Evolutionary conservation across 2,113 vertebrate species (phyloP).

Genomic region (Xenopus borealis): DNA sequence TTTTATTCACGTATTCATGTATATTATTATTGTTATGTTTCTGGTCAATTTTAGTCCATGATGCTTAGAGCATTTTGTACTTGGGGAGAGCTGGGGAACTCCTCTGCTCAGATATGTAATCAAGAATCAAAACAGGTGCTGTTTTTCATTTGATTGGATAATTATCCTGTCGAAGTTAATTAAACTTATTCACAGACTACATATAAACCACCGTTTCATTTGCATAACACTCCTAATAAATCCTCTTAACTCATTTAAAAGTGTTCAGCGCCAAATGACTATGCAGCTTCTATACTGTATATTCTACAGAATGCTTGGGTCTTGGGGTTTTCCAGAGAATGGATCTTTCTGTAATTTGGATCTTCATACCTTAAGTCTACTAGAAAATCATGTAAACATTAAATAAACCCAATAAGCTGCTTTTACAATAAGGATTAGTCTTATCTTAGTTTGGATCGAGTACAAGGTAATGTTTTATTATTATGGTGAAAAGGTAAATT

Average conservation of each 20-base stretch:
- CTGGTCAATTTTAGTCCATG: not conserved
- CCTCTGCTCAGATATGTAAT: slow-evolving; percentile 52
- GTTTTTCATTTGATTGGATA: slow-evolving; percentile 73
- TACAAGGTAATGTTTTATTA: no score
- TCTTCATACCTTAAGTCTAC: no score
- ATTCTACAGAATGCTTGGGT: no score
- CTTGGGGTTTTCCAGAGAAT: no score
- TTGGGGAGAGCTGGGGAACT: slow-evolving; percentile 35
- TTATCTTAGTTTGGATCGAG: no score
- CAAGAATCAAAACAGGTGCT: slow-evolving; percentile 63
- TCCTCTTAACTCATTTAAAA: slow-evolving; percentile 21
- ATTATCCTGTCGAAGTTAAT: slow-evolving; percentile 67
- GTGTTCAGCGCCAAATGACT: not conserved
- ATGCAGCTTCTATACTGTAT: not conserved
- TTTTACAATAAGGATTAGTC: no score
- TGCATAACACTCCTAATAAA: slow-evolving; percentile 41
- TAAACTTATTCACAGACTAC: slow-evolving; percentile 63
- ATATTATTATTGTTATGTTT: no score
- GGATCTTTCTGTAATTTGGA: no score
- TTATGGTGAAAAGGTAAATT: no score
- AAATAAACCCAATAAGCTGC: no score
- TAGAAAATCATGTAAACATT: no score
- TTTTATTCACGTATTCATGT: no score
- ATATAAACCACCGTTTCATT: slow-evolving; percentile 59
- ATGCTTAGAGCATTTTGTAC: slow-evolving; percentile 19